phyloP scores from a whole-genome alignment of 92 coral and sea anemone species.

The Epizoanthus scotinus region DNA sequence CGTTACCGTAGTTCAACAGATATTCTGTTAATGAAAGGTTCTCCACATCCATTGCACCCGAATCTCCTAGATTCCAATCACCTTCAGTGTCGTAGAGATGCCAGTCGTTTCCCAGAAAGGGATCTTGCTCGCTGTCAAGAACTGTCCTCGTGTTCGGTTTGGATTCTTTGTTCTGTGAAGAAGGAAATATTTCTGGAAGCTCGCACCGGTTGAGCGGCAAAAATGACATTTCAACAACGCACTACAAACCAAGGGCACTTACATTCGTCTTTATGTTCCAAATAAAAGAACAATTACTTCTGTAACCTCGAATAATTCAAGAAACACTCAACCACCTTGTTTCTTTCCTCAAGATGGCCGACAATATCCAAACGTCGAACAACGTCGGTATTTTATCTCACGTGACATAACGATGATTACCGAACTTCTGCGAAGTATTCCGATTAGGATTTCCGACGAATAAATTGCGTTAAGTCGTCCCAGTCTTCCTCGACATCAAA shows the following conservation, averaged over 20 bases:
- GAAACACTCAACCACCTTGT: background rate
- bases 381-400: constrained; percentile 20
- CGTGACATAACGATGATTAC: constrained; percentile 3
- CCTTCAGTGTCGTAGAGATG: constrained; percentile 20
- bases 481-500: constrained; percentile 1
- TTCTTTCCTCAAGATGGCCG: constrained; percentile 2
- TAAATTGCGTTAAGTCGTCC: background rate
- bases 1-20: constrained; percentile 63
- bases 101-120: constrained; percentile 21
- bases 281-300: background rate
- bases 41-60: constrained; percentile 54
- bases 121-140: background rate
- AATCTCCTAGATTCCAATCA: constrained; percentile 19
- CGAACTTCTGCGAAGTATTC: constrained; percentile 9
- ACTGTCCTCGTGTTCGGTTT: background rate
- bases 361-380: constrained; percentile 9
- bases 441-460: too few species aligned
- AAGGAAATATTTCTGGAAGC: constrained; percentile 36
- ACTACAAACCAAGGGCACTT: constrained; percentile 26
- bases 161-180: constrained; percentile 24
- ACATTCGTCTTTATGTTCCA: background rate
- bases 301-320: background rate
- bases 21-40: constrained; percentile 76
- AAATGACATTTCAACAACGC: constrained; percentile 13
- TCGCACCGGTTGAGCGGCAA: constrained; percentile 28